phyloP scores from a whole-genome alignment of 2,888 invertebrate species.

The Drosophila meridiana region DNA sequence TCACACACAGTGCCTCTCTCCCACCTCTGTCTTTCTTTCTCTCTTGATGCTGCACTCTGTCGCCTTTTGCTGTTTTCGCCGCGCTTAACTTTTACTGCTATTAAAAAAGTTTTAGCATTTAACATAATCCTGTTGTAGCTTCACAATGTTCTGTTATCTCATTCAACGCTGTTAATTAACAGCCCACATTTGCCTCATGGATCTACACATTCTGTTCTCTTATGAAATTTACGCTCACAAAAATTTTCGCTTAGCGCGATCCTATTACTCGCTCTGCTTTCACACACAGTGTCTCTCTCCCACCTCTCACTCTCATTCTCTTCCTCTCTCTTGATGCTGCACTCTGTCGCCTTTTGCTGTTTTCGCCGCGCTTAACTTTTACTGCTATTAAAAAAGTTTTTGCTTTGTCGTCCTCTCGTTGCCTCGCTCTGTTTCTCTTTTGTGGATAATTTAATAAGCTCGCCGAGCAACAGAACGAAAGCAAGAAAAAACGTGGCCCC shows the following conservation, averaged over 20 bases:
- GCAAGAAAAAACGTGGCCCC: constrained; percentile 37
- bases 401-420: neutral
- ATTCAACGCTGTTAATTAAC: neutral
- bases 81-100: constrained; percentile 10
- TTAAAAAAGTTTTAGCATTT: constrained; percentile 13
- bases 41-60: neutral
- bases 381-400: constrained; percentile 16
- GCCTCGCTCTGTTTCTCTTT: constrained; percentile 12
- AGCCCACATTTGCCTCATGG: neutral
- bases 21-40: neutral
- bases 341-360: neutral
- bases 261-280: neutral
- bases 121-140: neutral
- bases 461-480: constrained; percentile 11
- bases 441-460: constrained; percentile 67
- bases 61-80: neutral
- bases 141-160: neutral
- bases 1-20: neutral
- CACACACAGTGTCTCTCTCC: neutral
- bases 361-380: constrained; percentile 5
- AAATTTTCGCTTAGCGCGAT: neutral
- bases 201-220: neutral
- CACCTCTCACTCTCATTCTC: neutral
- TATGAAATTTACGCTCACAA: neutral
- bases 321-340: neutral